Evolutionary conservation across 2,113 vertebrate species (phyloP), one percentile per base, ranked within the genome.

Genomic region (Myodes glareolus): DNA sequence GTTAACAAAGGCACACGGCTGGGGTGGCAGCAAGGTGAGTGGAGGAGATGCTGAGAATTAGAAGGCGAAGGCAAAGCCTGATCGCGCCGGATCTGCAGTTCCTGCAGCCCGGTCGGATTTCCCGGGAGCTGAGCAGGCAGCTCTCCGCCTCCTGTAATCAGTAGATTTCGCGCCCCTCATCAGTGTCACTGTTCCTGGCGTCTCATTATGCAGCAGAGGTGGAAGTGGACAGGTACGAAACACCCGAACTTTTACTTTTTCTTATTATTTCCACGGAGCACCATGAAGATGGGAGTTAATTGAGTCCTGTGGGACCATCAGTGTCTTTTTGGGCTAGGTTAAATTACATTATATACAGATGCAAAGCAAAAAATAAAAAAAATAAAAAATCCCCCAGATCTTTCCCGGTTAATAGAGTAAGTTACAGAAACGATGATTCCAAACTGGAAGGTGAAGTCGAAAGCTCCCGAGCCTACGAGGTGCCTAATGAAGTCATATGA

Each of bases 291-390:
- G 95, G 92, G 97, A 98, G 98, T 97, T 99, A 99, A 99, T 99
- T 99, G 98, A 99, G 98, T 99, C 99, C 99, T 98, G 39, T 98
- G 98, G 98, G 99, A 99, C 97, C 98, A 98, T 98, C 97, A 98
- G 97, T 94, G 95, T 94, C 94, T 97, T 96, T 92, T 97, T 95
- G 65, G 73, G 5, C 97, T 95, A 96, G 92, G 96, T 96, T 98
- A 98, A 98, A 99, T 97, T 98, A 95, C 65, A 97, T 98, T 98
- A 97, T 97, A 97, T 97, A 97, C 88, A 14, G 11, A 97, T 96
- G 90, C 76, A 97, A 98, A 98, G 95, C 78, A 65, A 36, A 92
- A 95, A 58, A 58, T 92, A 96, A 76, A 97, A 97, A 65, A 36
- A 92, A 95, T 19, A 58, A 93, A 96, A 76, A 97, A 97, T 96